These are phyloP conservation scores for Manis javanica DNA, from an alignment of 2,797 vertebrate genomes.

Conservation along the genomic window DNA sequence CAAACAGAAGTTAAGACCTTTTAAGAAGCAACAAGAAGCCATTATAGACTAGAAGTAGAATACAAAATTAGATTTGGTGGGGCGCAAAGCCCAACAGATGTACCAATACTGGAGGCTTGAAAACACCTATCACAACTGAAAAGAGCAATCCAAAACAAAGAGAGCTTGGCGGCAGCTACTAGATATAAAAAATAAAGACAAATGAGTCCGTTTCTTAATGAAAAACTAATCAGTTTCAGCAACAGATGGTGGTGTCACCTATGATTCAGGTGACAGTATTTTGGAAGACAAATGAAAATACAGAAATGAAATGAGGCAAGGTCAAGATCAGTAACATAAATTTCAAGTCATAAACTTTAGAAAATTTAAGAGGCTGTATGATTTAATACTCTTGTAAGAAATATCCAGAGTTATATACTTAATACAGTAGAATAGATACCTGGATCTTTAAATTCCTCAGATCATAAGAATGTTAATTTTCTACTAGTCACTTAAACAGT, in stretches of 20 bases:
- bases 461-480: slow-evolving; percentile 5
- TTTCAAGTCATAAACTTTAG: slow-evolving; percentile 54
- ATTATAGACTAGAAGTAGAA: slow-evolving; percentile 7
- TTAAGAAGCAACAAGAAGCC: not conserved
- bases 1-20: slow-evolving; percentile 32
- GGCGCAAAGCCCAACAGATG: not conserved
- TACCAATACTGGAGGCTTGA: not conserved
- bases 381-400: slow-evolving; percentile 42
- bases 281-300: slow-evolving; percentile 62
- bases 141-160: slow-evolving; percentile 45
- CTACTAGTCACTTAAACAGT: slow-evolving; percentile 21
- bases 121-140: not conserved
- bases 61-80: slow-evolving; percentile 2
- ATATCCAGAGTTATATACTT: not conserved
- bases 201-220: slow-evolving; percentile 53
- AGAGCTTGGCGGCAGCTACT: not conserved
- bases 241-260: slow-evolving; percentile 46
- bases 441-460: not conserved
- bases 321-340: slow-evolving; percentile 43
- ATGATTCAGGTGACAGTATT: slow-evolving; percentile 51
- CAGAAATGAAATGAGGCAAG: slow-evolving; percentile 40
- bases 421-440: slow-evolving; percentile 28
- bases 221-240: slow-evolving; percentile 57
- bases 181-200: slow-evolving; percentile 38
- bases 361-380: slow-evolving; percentile 29